Evolutionary conservation across 92 coral and sea anemone species (phyloP).

Genomic region (Montipora capitata): DNA sequence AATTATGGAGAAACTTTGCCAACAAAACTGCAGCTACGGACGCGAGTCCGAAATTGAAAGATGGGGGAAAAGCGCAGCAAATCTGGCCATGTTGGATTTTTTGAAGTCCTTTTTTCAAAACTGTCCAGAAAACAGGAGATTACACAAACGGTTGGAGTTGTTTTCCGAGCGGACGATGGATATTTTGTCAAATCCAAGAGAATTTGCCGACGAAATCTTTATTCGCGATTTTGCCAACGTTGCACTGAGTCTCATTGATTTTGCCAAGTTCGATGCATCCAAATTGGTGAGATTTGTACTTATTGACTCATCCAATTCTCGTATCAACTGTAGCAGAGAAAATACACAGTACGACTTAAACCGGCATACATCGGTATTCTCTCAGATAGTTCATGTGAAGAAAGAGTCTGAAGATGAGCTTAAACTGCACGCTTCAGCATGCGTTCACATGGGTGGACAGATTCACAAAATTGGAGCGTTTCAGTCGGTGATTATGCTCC

Average conservation of each 20-base stretch:
- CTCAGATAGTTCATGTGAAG: conserved; percentile 2
- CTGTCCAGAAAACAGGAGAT: neutral
- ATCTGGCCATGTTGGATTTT: neutral
- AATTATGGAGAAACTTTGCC: neutral
- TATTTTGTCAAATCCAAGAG: neutral
- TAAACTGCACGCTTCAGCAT: neutral
- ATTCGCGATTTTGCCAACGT: conserved; percentile 9
- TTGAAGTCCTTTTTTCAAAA: neutral
- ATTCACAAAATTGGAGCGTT: neutral
- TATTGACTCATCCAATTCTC: neutral
- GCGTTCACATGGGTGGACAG: neutral
- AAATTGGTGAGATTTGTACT: conserved; percentile 11
- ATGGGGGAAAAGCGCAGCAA: neutral
- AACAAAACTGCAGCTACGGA: neutral
- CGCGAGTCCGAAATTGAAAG: neutral
- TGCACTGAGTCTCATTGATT: neutral
- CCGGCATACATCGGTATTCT: neutral
- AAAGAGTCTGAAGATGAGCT: conserved; percentile 5
- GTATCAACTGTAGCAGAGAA: neutral
- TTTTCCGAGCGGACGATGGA: neutral
- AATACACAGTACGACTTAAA: neutral
- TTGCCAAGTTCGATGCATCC: conserved; percentile 6
- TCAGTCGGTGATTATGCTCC: neutral
- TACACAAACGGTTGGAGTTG: neutral
- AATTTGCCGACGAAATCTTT: neutral